phyloP scores from a whole-genome alignment of 2,888 invertebrate genomes.

The Dryobotodes eremita region DNA sequence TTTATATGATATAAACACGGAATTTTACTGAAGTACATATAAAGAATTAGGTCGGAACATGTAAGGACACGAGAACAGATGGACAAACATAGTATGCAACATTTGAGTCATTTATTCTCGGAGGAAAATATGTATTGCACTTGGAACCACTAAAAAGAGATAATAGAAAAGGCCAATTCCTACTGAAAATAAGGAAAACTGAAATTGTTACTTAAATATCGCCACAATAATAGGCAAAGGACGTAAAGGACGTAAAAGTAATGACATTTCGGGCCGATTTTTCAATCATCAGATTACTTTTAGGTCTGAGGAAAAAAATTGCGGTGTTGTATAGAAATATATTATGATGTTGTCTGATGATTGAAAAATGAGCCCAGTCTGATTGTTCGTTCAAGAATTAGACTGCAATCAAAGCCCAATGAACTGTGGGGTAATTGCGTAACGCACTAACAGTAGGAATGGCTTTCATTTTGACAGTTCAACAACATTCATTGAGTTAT shows the following conservation, averaged over 20 bases:
- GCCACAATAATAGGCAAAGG: neutral
- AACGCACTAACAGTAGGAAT: no score
- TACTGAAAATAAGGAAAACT: neutral
- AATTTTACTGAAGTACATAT: constrained; percentile 35
- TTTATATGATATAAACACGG: constrained; percentile 36
- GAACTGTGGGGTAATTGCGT: no score
- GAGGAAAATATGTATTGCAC: constrained; percentile 58
- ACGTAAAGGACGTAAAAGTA: neutral
- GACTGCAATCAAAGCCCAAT: no score
- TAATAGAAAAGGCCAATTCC: neutral
- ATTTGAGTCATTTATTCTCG: constrained; percentile 58
- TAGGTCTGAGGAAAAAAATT: no score
- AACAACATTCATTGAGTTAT: no score
- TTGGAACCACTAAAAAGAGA: neutral
- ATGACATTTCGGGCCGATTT: no score
- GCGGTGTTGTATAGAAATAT: no score
- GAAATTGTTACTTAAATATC: neutral
- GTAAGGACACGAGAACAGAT: constrained; percentile 38
- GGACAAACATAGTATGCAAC: constrained; percentile 58
- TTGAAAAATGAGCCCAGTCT: no score
- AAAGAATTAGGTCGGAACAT: constrained; percentile 54
- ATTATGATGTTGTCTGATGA: no score
- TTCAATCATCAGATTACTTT: no score
- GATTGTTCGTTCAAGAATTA: no score
- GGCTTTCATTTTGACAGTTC: no score